Base-by-base conservation (phyloP, 2,888 invertebrate genomes). In the Spisula solida region DNA sequence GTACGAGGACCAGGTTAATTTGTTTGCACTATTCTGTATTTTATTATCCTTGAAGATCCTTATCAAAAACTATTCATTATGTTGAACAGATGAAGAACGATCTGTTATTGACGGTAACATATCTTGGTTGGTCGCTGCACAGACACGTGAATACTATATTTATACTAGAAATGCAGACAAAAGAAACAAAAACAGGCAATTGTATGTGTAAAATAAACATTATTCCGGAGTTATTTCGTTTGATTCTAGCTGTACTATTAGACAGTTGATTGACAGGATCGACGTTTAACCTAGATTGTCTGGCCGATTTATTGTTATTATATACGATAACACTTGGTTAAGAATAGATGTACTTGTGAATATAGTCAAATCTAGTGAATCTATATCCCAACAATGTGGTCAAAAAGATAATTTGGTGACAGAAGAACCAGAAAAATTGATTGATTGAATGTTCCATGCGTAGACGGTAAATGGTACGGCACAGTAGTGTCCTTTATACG, bases 81-180 rank as follows among this genome's bases (percentile, higher is more conserved):
- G 56, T 20, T 5, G 6, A 56, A 56, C 56, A 56, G 56, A n/a
- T 56, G 56, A 56, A 56, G 18, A n/a, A 56, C 56, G n/a, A 18
- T 56, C 20, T 20, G 56, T 56, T 56, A n/a, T 20, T 6, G 18
- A 56, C 1, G n/a, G n/a, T 16, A 20, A 56, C 6, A 56, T 56
- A 56, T 20, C 56, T 56, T 56, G n/a, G n/a, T 56, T 56, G n/a
- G n/a, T n/a, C 6, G n/a, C 56, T 20, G 56, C 1, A n/a, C 56
- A 56, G 56, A 56, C 56, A 56, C 56, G n/a, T 6, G 18, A n/a
- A 56, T 56, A 20, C 56, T 56, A 56, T 29, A 70, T 70, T 31
- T 70, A 70, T 70, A 70, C 70, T 31, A 31, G 70, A 31, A 8
- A 70, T 8, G 29, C 70, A 70, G 70, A 70, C 70, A 70, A 70